Percentiles rank a stretch among this genome's conserved stretches.
phyloP scores from a whole-genome alignment of 1,140 invertebrate species.

The Meloidogyne chitwoodi region DNA sequence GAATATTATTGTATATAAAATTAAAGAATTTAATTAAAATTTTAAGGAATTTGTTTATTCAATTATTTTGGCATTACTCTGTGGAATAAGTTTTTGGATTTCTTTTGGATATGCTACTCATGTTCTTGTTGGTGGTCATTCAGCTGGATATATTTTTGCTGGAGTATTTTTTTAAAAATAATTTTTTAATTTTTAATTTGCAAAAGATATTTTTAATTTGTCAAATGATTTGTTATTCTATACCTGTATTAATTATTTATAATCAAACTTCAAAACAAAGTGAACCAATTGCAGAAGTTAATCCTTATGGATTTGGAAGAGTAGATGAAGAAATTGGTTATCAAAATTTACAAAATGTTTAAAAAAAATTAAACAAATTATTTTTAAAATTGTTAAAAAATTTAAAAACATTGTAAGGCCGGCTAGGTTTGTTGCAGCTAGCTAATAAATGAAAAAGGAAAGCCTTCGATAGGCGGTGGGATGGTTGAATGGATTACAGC shows the following conservation, averaged over 20 bases:
- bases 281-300: conserved; percentile 6
- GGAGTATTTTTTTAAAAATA: conserved; percentile 29
- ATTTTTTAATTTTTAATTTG: conserved; percentile 13
- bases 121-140: conserved; percentile 28
- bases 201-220: conserved; percentile 36
- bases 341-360: background rate
- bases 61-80: conserved; percentile 33
- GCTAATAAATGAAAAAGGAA: too few species aligned
- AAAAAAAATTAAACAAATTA: too few species aligned
- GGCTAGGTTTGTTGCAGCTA: too few species aligned
- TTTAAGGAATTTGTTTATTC: conserved; percentile 44
- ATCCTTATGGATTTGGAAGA: conserved; percentile 5
- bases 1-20: conserved; percentile 33
- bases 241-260: conserved; percentile 32
- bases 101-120: conserved; percentile 36
- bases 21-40: background rate
- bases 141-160: conserved; percentile 37
- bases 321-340: conserved; percentile 3
- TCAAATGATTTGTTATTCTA: conserved; percentile 36
- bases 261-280: conserved; percentile 1
- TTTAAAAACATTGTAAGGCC: too few species aligned
- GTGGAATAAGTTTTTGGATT: conserved; percentile 39
- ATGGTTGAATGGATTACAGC: too few species aligned
- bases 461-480: too few species aligned
- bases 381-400: too few species aligned